Percentiles rank a stretch among this genome's conserved stretches.
Conservation (phyloP, 2,797 vertebrate genomes). For the Nasua narica region DNA sequence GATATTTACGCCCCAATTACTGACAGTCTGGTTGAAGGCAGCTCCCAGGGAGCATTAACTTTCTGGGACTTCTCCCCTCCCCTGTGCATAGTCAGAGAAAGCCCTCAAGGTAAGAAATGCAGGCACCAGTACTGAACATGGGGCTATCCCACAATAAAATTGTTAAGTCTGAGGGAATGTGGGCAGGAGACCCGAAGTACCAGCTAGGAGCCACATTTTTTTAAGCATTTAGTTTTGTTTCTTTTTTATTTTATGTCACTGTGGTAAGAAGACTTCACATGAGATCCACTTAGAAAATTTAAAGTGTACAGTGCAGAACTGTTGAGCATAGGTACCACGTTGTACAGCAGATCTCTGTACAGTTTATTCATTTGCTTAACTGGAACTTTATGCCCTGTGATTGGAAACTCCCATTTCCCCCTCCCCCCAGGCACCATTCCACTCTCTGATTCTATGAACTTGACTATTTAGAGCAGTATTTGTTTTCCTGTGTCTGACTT, state of each 20-base stretch:
- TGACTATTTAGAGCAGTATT: neutral
- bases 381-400: neutral
- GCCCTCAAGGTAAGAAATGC: neutral
- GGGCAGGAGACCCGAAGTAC: neutral
- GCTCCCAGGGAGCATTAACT: neutral
- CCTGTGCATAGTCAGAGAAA: neutral
- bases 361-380: neutral
- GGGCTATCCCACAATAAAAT: neutral
- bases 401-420: neutral
- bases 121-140: neutral
- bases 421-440: neutral
- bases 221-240: neutral
- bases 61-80: neutral
- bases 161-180: neutral
- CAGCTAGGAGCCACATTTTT: neutral
- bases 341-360: neutral
- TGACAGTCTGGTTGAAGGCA: neutral
- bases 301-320: neutral
- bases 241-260: neutral
- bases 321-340: fast-evolving
- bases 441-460: neutral
- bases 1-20: neutral
- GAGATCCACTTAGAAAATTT: neutral
- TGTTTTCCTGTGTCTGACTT: neutral
- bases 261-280: neutral